Evolutionary conservation across 2,797 vertebrate species (phyloP), one percentile per base, ranked within the genome.

Genomic region (Myotis findleyi): DNA sequence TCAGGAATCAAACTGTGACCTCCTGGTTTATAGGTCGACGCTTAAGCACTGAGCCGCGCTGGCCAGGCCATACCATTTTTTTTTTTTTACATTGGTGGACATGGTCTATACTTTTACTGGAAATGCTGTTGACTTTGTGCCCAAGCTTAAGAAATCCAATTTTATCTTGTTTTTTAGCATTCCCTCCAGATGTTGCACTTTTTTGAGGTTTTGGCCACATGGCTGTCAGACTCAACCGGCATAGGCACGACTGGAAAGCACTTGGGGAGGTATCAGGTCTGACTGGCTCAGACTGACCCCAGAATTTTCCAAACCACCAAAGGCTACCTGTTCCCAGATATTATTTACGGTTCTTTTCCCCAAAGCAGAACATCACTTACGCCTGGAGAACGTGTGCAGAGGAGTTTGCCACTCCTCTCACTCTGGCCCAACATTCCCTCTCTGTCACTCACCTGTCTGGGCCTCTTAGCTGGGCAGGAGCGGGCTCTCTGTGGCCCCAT

Each of bases 101-200:
- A 16, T 44, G 27, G 49, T 33, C 53, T 79, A 59, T 1, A 49
- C 49, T 89, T 71, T 77, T 49, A 44, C 20, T 93, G 66, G 84
- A 91, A 94, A 68, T 80, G 17, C 9, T 87, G 7, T 84, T 23
- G 44, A 66, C 11, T 51, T 87, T 73, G 68, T 81, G 18, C 25
- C 47, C 30, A n/a, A 73, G 47, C 57, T 87, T 92, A 77, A 89
- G 51, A 76, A 81, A 93, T 71, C 76, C 66, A 41, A 51, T 90
- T 91, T 95, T 68, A 36, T 73, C 81, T 85, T 83, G 12, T 51
- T 25, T 76, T 90, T 79, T 79, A 76, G 49, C 23, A 76, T 38
- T 68, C 25, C 44, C 59, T 57, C 77, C 36, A 73, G 49, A 81
- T 73, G 95, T 75, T 93, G 30, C 33, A 25, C n/a, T 76, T 94